These are phyloP conservation scores for Spondyliosoma cantharus DNA, from an alignment of 2,797 vertebrate species.

Conservation along the genomic window DNA sequence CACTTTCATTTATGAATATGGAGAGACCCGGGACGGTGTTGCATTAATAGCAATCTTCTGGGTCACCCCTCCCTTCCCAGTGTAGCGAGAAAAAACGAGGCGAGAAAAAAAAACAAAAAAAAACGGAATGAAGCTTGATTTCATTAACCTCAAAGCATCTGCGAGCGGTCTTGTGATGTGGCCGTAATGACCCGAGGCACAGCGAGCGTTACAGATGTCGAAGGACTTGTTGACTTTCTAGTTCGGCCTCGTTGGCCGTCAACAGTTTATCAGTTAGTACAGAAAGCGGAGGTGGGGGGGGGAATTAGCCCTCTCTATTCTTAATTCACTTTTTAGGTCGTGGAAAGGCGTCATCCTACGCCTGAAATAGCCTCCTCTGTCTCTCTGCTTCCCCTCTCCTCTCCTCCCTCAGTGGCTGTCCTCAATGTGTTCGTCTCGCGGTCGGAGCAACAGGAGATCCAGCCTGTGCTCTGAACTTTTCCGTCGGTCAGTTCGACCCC, in stretches of 20 bases:
- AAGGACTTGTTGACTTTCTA: slow-evolving; percentile 53
- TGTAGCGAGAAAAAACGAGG: slow-evolving; percentile 7
- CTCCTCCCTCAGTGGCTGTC: slow-evolving; percentile 73
- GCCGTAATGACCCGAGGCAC: slow-evolving; percentile 30
- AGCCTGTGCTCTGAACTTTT: slow-evolving; percentile 15
- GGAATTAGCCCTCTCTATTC: slow-evolving; percentile 21
- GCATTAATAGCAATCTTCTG: slow-evolving; percentile 71
- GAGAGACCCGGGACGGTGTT: slow-evolving; percentile 52
- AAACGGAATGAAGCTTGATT: slow-evolving; percentile 33
- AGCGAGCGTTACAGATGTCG: slow-evolving; percentile 18
- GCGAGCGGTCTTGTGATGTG: slow-evolving; percentile 56
- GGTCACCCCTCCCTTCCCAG: slow-evolving; percentile 59
- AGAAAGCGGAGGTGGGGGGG: not conserved
- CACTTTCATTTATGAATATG: slow-evolving; percentile 68
- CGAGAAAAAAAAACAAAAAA: not conserved
- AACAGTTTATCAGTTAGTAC: slow-evolving; percentile 32
- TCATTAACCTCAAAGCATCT: slow-evolving; percentile 57
- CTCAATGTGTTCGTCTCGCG: slow-evolving; percentile 68
- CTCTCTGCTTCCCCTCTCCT: slow-evolving; percentile 18
- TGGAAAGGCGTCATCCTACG: slow-evolving; percentile 59
- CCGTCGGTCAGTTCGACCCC: slow-evolving; percentile 23
- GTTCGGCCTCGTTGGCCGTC: slow-evolving; percentile 44
- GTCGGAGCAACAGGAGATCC: slow-evolving; percentile 46
- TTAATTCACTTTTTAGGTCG: slow-evolving; percentile 76
- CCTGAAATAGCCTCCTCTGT: slow-evolving; percentile 73